phyloP scores from a whole-genome alignment of 2,113 vertebrate species.

The Cygnus atratus region DNA sequence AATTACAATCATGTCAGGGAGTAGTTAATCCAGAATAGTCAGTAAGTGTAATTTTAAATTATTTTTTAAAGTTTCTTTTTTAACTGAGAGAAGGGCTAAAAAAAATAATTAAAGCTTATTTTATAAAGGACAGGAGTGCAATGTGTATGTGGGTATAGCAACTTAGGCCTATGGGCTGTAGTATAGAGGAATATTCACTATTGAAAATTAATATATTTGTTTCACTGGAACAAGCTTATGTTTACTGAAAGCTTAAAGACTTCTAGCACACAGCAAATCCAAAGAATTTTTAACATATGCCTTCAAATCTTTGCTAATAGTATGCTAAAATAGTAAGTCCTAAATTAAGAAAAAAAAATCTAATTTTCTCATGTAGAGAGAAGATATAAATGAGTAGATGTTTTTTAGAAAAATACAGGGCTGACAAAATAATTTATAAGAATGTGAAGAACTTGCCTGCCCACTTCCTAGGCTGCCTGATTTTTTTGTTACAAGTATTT shows the following conservation, averaged over 20 bases:
- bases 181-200: neutral
- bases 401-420: neutral
- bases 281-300: neutral
- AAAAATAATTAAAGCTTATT: neutral
- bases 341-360: neutral
- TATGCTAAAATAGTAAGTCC: neutral
- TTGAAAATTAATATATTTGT: slow-evolving; percentile 41
- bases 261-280: slow-evolving; percentile 11
- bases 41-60: slow-evolving; percentile 21
- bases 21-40: slow-evolving; percentile 9
- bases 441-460: slow-evolving; percentile 22
- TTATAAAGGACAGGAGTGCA: slow-evolving; percentile 6
- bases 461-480: neutral
- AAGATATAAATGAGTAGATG: neutral
- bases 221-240: neutral
- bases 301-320: slow-evolving; percentile 6
- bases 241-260: slow-evolving; percentile 21
- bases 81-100: neutral
- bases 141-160: neutral
- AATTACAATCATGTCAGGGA: neutral
- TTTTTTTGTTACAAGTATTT: neutral
- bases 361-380: neutral
- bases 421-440: neutral
- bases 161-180: neutral
- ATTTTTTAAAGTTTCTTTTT: neutral